These are phyloP conservation scores for Macrophya annulata DNA, from an alignment of 2,888 invertebrate species.

Conservation along the genomic window DNA sequence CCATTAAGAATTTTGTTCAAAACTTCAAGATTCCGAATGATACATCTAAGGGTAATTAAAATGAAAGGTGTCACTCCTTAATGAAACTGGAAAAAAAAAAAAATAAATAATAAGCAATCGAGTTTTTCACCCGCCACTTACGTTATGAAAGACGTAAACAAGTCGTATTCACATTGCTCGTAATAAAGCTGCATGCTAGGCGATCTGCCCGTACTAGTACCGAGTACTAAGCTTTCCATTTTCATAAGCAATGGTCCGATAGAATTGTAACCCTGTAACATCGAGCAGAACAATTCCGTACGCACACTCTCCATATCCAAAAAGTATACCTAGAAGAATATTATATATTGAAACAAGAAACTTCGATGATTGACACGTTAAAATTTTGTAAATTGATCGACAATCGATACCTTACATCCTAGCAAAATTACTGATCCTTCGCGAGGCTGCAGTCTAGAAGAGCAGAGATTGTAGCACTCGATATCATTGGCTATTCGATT, in stretches of 20 bases:
- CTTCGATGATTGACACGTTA: neutral
- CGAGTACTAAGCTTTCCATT: constrained; percentile 91
- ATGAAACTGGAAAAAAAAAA: neutral
- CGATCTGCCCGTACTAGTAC: constrained; percentile 89
- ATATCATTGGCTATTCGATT: constrained; percentile 69
- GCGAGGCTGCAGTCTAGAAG: constrained; percentile 42
- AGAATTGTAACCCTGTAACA: constrained; percentile 89
- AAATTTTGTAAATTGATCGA: constrained; percentile 8
- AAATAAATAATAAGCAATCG: neutral
- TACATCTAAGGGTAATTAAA: constrained; percentile 65
- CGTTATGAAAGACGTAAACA: constrained; percentile 86
- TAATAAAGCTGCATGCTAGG: constrained; percentile 90
- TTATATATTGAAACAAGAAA: constrained; percentile 56
- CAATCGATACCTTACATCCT: constrained; percentile 68
- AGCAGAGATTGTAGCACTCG: constrained; percentile 71
- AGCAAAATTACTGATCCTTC: constrained; percentile 57
- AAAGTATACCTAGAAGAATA: constrained; percentile 84
- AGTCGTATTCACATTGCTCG: constrained; percentile 90
- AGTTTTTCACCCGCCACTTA: constrained; percentile 70
- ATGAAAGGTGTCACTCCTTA: neutral
- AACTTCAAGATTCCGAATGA: constrained; percentile 85
- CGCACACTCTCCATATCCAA: constrained; percentile 86
- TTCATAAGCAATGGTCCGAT: constrained; percentile 92
- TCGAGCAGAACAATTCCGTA: constrained; percentile 84
- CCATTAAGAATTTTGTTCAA: constrained; percentile 84